phyloP scores from a whole-genome alignment of 2,797 vertebrate genomes.

The Semotilus atromaculatus region DNA sequence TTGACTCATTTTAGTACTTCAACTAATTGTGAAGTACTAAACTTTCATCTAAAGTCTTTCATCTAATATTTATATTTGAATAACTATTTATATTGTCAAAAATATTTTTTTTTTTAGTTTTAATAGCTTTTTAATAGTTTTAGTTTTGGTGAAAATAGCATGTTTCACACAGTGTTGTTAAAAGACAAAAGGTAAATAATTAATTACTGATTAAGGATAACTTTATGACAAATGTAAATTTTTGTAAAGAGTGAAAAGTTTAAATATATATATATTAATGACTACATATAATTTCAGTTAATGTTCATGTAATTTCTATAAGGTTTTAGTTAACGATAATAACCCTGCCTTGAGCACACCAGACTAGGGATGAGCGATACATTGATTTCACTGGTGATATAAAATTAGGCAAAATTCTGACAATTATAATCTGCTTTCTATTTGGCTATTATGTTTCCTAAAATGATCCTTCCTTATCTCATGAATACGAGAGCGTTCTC shows the following conservation, averaged over 20 bases:
- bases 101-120: neutral
- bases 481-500: too few relatives aligned
- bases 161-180: too few relatives aligned
- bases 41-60: neutral
- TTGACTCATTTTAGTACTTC: neutral
- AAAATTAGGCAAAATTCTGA: neutral
- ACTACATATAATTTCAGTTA: too few relatives aligned
- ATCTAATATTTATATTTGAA: neutral
- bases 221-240: neutral
- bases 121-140: too few relatives aligned
- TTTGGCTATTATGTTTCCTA: neutral
- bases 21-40: neutral
- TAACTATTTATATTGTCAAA: neutral
- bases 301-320: too few relatives aligned
- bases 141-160: too few relatives aligned
- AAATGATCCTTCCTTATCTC: neutral
- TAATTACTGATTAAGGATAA: neutral
- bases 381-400: too few relatives aligned
- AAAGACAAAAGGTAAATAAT: neutral
- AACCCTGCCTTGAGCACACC: too few relatives aligned
- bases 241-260: neutral
- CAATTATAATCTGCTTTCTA: neutral
- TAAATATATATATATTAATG: too few relatives aligned
- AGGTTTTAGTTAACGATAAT: too few relatives aligned
- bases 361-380: too few relatives aligned